These are phyloP conservation scores for Lepidurus couesii DNA, from an alignment of 1,140 invertebrate species.

Conservation along the genomic window DNA sequence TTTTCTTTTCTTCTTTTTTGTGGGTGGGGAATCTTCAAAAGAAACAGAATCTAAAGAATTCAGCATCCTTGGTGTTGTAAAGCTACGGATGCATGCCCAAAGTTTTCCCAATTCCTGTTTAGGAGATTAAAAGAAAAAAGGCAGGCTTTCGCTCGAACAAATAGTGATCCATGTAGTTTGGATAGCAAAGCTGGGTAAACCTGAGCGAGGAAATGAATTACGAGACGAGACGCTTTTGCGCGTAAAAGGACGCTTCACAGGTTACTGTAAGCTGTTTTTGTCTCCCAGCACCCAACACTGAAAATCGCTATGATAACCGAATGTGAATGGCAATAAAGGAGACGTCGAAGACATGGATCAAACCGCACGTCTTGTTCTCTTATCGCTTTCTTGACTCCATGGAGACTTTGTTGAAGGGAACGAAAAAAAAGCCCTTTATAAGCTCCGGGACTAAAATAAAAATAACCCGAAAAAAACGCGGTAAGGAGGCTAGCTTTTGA, in stretches of 20 bases:
- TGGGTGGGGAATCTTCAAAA: too few species aligned
- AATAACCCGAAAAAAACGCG: background rate
- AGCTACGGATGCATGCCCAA: too few species aligned
- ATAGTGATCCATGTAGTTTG: too few species aligned
- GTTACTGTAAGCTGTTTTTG: background rate
- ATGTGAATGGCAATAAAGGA: constrained; percentile 16
- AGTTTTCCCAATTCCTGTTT: too few species aligned
- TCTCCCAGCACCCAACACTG: background rate
- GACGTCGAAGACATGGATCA: constrained; percentile 3
- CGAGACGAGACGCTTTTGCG: background rate
- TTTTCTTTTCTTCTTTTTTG: background rate
- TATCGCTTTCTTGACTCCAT: background rate
- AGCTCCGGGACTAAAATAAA: background rate
- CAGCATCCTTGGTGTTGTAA: too few species aligned
- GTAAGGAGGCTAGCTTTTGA: constrained; percentile 10
- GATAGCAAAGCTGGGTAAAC: background rate
- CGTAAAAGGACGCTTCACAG: constrained; percentile 15
- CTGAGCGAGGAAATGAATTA: background rate
- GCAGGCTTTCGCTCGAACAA: too few species aligned
- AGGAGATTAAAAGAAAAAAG: too few species aligned
- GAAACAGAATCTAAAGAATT: too few species aligned
- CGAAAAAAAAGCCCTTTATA: background rate
- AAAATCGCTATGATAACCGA: constrained; percentile 13
- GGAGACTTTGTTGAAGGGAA: background rate
- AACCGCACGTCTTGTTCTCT: constrained; percentile 8